Conservation (phyloP, 2,888 invertebrate genomes). For the Dryadula phaetusa region DNA sequence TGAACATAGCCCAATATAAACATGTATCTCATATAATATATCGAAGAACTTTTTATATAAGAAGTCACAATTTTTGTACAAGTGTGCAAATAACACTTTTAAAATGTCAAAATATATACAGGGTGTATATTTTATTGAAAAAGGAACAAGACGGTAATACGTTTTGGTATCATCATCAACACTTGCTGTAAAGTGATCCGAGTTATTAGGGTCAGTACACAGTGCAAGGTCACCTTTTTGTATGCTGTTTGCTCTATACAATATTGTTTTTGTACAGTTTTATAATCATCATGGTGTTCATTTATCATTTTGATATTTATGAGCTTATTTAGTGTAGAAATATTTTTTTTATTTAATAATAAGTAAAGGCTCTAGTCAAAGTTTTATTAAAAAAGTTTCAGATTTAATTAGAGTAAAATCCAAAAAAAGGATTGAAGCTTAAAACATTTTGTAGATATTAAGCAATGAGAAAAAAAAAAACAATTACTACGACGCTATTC, state of each 20-base stretch:
- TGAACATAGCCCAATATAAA: too few relatives aligned
- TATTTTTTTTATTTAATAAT: too few relatives aligned
- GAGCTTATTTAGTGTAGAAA: slow-evolving; percentile 3
- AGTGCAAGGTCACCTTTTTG: slow-evolving; percentile 40
- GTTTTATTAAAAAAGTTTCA: too few relatives aligned
- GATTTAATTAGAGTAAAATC: too few relatives aligned
- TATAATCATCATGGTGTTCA: background rate
- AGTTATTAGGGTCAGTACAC: slow-evolving; percentile 43
- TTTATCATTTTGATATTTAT: slow-evolving; percentile 6
- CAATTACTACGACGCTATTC: background rate
- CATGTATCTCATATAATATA: too few relatives aligned
- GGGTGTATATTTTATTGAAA: background rate
- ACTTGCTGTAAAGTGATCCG: slow-evolving; percentile 19
- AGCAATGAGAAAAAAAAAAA: background rate
- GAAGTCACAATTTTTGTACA: background rate
- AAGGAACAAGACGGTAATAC: slow-evolving; percentile 9
- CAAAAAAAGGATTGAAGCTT: too few relatives aligned
- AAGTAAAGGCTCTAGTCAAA: too few relatives aligned
- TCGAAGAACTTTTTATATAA: too few relatives aligned
- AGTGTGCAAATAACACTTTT: background rate
- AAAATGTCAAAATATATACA: background rate
- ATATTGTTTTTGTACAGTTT: slow-evolving; percentile 24
- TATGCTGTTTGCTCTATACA: slow-evolving; percentile 26
- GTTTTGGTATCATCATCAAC: slow-evolving; percentile 27
- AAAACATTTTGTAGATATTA: background rate